Evolutionary conservation across 2,797 vertebrate species (phyloP).

Genomic region (Sylvilagus floridanus): DNA sequence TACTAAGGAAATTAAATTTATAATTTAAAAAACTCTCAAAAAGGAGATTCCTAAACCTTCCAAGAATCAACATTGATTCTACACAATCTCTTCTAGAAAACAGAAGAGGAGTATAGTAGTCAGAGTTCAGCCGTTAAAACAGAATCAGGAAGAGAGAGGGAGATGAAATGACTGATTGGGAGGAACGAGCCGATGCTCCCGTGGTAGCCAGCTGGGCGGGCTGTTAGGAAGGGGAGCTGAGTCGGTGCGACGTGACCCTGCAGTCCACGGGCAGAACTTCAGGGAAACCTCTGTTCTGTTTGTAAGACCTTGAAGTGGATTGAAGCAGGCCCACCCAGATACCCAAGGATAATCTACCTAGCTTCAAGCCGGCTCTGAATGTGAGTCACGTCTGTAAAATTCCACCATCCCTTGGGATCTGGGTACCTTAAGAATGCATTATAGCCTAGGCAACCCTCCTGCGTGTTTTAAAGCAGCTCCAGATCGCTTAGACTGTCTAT

Average conservation of each 20-base stretch:
- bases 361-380: neutral
- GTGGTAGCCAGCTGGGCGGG: neutral
- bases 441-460: too few species aligned
- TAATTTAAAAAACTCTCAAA: neutral
- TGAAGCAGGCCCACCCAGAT: neutral
- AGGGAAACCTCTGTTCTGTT: neutral
- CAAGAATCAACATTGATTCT: neutral
- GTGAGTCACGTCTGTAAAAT: neutral
- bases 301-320: neutral
- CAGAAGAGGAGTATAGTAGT: neutral
- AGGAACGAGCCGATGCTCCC: neutral
- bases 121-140: neutral
- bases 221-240: neutral
- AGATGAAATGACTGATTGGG: neutral
- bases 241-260: neutral
- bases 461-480: too few species aligned
- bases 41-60: neutral
- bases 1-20: slow-evolving; percentile 1
- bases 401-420: too few species aligned
- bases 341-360: neutral
- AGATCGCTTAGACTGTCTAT: too few species aligned
- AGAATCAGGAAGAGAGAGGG: neutral
- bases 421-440: too few species aligned
- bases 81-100: neutral
- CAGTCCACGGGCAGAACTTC: neutral